Percentiles rank a stretch among this genome's conserved stretches.
Conservation (phyloP, 2,113 vertebrate species). For the Neomonachus schauinslandi region DNA sequence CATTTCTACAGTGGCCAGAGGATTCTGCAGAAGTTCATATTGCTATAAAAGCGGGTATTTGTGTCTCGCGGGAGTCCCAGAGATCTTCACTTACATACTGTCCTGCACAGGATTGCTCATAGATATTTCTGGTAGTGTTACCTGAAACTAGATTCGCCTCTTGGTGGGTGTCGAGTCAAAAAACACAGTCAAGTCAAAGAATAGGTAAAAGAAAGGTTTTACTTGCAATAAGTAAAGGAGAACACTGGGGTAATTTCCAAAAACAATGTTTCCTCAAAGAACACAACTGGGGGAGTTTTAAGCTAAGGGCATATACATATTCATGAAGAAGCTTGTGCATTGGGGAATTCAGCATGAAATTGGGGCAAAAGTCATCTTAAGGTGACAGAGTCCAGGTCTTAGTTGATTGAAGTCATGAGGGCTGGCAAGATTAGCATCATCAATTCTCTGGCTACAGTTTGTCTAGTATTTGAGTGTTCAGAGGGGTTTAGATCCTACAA, state of each 20-base stretch:
- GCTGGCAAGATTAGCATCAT: neutral
- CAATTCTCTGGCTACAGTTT: neutral
- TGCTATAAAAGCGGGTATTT: neutral
- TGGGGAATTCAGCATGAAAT: neutral
- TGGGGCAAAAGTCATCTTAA: neutral
- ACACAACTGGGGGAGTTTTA: neutral
- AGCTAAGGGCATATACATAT: neutral
- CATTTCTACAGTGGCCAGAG: neutral
- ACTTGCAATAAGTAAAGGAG: neutral
- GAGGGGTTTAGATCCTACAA: neutral
- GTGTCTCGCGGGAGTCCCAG: neutral
- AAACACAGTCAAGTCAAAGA: neutral
- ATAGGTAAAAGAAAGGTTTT: neutral
- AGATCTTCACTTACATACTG: neutral
- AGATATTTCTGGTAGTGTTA: neutral
- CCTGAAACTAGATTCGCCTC: neutral
- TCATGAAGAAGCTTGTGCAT: neutral
- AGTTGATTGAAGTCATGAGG: neutral
- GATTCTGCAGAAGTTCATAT: neutral
- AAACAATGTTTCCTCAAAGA: neutral
- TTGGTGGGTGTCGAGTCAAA: neutral
- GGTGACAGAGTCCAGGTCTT: neutral
- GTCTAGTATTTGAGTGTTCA: neutral
- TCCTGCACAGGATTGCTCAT: accelerated
- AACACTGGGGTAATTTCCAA: neutral